These are phyloP conservation scores for Cotesia glomerata DNA, from an alignment of 1,140 invertebrate genomes.

Conservation along the genomic window DNA sequence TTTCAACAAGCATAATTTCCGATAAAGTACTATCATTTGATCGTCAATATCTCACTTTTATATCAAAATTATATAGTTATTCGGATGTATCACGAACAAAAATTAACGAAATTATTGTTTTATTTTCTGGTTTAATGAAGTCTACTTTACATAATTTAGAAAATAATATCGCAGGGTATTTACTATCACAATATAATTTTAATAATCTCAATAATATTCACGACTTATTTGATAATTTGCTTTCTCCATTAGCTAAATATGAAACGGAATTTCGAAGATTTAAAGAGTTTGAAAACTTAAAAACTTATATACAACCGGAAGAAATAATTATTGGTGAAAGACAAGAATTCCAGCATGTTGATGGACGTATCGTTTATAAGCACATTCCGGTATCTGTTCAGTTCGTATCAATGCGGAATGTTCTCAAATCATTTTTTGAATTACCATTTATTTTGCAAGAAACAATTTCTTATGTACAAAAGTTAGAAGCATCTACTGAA, in stretches of 20 bases:
- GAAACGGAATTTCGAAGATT: slow-evolving; percentile 3
- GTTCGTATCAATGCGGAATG: slow-evolving; percentile 15
- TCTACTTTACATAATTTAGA: neutral
- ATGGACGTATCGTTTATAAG: slow-evolving; percentile 5
- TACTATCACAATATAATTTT: neutral
- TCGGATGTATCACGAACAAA: neutral
- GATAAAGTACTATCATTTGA: neutral
- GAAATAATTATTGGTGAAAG: slow-evolving; percentile 8
- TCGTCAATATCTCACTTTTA: neutral
- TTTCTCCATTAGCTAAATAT: neutral
- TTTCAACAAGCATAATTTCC: too few species aligned
- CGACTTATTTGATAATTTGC: neutral
- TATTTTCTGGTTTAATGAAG: neutral
- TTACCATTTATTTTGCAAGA: slow-evolving; percentile 15
- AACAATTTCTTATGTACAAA: slow-evolving; percentile 4
- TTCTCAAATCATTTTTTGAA: slow-evolving; percentile 32
- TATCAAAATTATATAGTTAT: neutral
- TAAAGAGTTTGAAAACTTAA: neutral
- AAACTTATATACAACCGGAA: slow-evolving; percentile 22
- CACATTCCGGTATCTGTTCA: slow-evolving; percentile 8
- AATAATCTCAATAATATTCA: slow-evolving; percentile 4
- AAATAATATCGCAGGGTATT: neutral
- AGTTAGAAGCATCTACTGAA: slow-evolving; percentile 17
- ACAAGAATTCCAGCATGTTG: slow-evolving; percentile 5
- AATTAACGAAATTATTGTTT: neutral